Evolutionary conservation across 2,888 invertebrate species (phyloP), one percentile per base, ranked within the genome.

Genomic region (Cephonodes hylas): DNA sequence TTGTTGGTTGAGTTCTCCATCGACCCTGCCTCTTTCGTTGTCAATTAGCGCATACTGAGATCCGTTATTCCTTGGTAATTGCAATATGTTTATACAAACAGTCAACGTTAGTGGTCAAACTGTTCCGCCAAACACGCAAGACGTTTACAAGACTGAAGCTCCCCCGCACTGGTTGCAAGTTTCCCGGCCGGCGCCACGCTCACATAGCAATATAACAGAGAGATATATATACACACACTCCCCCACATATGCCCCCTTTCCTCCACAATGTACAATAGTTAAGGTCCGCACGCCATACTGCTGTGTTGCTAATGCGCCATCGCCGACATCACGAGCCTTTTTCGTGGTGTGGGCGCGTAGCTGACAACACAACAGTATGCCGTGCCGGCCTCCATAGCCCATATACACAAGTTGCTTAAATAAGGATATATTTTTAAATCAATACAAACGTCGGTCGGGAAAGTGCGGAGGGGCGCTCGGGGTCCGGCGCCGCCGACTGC

Each of bases 101-200:
- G 15, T 23, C 2, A 13, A 48, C 38, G 5, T 7, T 20, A 20
- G 38, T 48, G 34, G 8, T 46, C 59, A 61, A 62, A 56, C 56
- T 31, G 27, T 46, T 25, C 58, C 64, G 60, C 63, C 63, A 66
- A 59, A 58, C 38, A 27, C 65, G 63, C 64, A 56, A 64, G 69
- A 65, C 64, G 64, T 64, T 48, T 57, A 87, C 89, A 91, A 91
- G 91, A 91, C 91, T 91, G 91, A 91, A 67, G 77, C 71, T 66
- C 64, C 65, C 61, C 77, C 70, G 76, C 77, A 72, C 73, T 69
- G 59, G 73, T 80, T 81, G 66, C 64, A 72, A 74, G 79, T 80
- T 81, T 38, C 81, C 80, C 84, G 83, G 82, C 73, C 73, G 71
- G 74, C 81, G 85, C 71, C 81, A 75, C 82, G 76, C 76, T 73